phyloP scores from a whole-genome alignment of 2,797 vertebrate genomes.

The Saxicola maurus region DNA sequence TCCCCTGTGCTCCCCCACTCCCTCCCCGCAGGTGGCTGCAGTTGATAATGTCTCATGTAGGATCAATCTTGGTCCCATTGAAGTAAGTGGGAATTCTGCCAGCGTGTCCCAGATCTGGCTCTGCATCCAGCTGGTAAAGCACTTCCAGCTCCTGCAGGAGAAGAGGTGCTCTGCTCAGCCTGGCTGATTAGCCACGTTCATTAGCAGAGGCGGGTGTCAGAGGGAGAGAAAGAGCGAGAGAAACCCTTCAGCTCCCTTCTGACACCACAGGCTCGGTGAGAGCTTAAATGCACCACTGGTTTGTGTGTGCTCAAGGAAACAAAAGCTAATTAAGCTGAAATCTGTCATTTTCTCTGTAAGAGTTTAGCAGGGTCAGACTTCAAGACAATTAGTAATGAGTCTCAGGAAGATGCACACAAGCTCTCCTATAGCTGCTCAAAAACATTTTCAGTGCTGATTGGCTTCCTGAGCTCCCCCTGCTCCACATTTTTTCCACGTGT shows the following conservation, averaged over 20 bases:
- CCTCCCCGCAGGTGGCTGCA: constrained; percentile 41
- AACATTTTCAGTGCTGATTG: neutral
- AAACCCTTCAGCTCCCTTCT: neutral
- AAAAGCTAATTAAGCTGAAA: constrained; percentile 59
- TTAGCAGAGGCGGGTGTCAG: neutral
- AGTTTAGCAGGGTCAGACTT: constrained; percentile 46
- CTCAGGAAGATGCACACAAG: neutral
- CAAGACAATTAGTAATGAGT: constrained; percentile 30
- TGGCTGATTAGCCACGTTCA: neutral
- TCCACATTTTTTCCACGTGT: neutral
- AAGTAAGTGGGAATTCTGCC: constrained; percentile 49
- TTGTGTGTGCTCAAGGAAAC: neutral
- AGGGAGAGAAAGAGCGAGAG: neutral
- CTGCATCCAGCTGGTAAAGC: constrained; percentile 38
- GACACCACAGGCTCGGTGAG: neutral
- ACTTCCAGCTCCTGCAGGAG: constrained; percentile 2
- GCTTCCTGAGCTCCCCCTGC: neutral
- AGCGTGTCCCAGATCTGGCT: neutral
- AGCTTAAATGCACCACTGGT: neutral
- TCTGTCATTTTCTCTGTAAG: constrained; percentile 51
- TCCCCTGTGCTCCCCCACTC: neutral
- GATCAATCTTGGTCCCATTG: constrained; percentile 49
- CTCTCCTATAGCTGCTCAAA: neutral
- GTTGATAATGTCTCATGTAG: constrained; percentile 50
- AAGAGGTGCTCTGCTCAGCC: neutral